phyloP scores from a whole-genome alignment of 2,888 invertebrate genomes.

The Metellina segmentata region DNA sequence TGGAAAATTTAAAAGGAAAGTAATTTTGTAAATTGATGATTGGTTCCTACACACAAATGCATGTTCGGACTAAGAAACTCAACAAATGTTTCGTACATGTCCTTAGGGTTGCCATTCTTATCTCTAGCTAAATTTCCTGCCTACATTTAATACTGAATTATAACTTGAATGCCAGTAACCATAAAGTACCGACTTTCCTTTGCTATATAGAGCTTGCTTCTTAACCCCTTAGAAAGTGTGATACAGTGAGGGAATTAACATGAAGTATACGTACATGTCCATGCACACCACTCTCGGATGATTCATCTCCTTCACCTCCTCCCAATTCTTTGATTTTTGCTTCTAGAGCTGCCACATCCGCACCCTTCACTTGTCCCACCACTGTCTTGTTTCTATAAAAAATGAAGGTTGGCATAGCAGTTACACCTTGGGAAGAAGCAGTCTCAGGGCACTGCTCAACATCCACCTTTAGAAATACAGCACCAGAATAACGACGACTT shows the following conservation, averaged over 20 bases:
- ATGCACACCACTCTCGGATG: slow-evolving; percentile 84
- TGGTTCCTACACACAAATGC: no score
- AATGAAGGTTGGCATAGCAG: slow-evolving; percentile 98
- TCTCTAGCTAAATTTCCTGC: no score
- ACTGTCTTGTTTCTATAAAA: slow-evolving; percentile 94
- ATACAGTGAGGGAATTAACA: no score
- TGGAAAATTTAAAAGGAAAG: no score
- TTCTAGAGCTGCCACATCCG: slow-evolving; percentile 90
- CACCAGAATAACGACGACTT: slow-evolving; percentile 91
- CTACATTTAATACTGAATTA: no score
- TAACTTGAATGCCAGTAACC: no score
- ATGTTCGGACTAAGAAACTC: no score
- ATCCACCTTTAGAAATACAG: slow-evolving; percentile 95
- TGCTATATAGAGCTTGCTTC: neutral
- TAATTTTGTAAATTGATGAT: no score
- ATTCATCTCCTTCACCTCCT: slow-evolving; percentile 75
- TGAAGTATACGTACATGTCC: slow-evolving; percentile 86
- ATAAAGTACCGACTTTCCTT: no score
- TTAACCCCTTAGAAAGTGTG: neutral
- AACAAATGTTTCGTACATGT: no score
- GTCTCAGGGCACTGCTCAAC: slow-evolving; percentile 94
- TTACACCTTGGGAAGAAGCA: slow-evolving; percentile 92
- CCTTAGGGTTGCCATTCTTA: no score
- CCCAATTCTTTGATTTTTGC: slow-evolving; percentile 90
- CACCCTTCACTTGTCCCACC: slow-evolving; percentile 93